Evolutionary conservation across 2,113 vertebrate genomes (phyloP), one percentile per base, ranked within the genome.

Genomic region (Suricata suricatta): DNA sequence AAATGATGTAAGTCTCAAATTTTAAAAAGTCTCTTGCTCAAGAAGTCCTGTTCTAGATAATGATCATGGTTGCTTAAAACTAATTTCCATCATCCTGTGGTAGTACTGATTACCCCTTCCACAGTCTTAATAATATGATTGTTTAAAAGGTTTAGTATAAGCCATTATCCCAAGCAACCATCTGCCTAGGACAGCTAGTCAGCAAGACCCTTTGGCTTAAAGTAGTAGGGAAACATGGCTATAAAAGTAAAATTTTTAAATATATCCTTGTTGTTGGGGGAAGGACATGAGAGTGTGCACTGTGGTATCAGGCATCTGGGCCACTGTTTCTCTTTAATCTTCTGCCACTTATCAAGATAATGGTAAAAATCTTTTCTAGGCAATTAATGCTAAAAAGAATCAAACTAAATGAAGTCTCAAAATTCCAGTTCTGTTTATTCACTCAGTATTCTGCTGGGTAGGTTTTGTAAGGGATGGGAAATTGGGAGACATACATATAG

Each of bases 121-220:
- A 5, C 9, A 76, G 21, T 88, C 57, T 80, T 80, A 57, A 82
- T 64, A 80, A 93, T 60, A 50, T 21, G 33, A 57, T 17, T 71
- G 41, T 90, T 88, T 38, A 88, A 77, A 88, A 74, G 21, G 23
- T 82, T 93, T 96, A 44, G 35, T 86, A n/a, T 60, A 44, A 97
- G 31, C 33, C 74, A 52, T 52, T 89, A 76, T 38, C 44, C 54
- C 27, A 89, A 90, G 79, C 60, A 94, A 35, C 47, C 88, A 90
- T 90, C 54, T 94, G 11, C 72, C 88, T 84, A 17, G 29, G 12
- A 84, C 21, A 52, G 52, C 9, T 82, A 84, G 76, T 90, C 41
- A 90, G 15, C 63, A 72, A 90, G 23, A 92, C 16, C 35, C 29
- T 92, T 66, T 95, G 57, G 27, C 50, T 80, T 85, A 92, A 86